A percentile compares a stretch with the other conserved stretches of the same genome.
phyloP scores from a whole-genome alignment of 2,888 invertebrate genomes.

The Heliconius sara region DNA sequence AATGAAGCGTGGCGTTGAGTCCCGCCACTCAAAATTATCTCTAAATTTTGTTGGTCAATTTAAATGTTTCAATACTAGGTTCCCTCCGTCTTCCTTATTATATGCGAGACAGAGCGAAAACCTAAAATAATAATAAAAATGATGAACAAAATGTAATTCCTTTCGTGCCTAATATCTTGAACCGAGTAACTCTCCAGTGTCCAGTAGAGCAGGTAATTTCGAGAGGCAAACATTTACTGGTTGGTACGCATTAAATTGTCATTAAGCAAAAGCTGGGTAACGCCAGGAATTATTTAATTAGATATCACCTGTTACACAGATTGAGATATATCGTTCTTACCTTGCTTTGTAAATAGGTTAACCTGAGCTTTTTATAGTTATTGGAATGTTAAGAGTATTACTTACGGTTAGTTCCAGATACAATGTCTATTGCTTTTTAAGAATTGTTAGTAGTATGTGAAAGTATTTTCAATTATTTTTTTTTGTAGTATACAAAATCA shows the following conservation, averaged over 20 bases:
- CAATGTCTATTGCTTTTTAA: not conserved
- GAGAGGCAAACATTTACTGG: slow-evolving; percentile 57
- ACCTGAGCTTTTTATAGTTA: slow-evolving; percentile 18
- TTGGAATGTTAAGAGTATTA: not conserved
- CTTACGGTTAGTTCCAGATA: not conserved
- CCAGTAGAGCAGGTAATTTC: slow-evolving; percentile 40
- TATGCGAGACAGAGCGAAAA: not conserved
- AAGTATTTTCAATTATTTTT: no score
- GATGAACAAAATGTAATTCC: not conserved
- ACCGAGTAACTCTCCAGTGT: slow-evolving; percentile 14
- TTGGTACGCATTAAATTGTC: slow-evolving; percentile 75
- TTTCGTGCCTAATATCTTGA: not conserved
- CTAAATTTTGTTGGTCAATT: no score
- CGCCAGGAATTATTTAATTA: slow-evolving; percentile 75
- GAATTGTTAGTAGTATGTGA: not conserved
- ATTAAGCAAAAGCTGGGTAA: slow-evolving; percentile 73
- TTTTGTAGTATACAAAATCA: no score
- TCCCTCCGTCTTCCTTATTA: not conserved
- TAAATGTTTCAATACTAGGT: not conserved
- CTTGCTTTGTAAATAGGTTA: slow-evolving; percentile 21
- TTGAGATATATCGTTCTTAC: slow-evolving; percentile 48
- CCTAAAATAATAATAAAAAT: not conserved
- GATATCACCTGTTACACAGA: slow-evolving; percentile 47
- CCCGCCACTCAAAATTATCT: no score
- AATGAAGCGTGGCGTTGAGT: not conserved